Percentiles rank a stretch among this genome's conserved stretches.
Conservation (phyloP, 1,140 invertebrate genomes). For the Drosophila equinoxialis region DNA sequence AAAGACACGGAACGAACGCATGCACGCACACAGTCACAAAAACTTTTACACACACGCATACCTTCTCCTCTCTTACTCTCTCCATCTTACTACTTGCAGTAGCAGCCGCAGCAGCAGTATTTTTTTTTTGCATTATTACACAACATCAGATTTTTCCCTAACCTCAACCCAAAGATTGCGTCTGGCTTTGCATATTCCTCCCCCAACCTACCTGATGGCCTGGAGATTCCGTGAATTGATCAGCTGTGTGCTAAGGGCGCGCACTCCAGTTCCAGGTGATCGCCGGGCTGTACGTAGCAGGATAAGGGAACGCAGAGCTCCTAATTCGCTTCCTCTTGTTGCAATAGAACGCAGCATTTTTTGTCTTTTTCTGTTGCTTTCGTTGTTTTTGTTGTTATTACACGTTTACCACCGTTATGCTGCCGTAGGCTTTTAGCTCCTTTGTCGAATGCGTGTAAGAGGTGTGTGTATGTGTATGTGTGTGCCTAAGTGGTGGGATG, state of each 20-base stretch:
- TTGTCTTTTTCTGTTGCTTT: conserved; percentile 48
- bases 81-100: background rate
- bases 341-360: conserved; percentile 87
- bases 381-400: conserved; percentile 14
- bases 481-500: background rate
- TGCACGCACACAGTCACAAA: background rate
- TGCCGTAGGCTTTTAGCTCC: conserved; percentile 5
- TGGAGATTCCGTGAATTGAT: conserved; percentile 46
- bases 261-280: conserved; percentile 44
- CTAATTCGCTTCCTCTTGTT: conserved; percentile 85
- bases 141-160: conserved; percentile 67
- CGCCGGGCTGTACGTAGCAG: conserved; percentile 39
- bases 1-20: background rate
- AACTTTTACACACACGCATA: background rate
- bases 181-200: conserved; percentile 6
- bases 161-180: conserved; percentile 58
- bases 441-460: background rate
- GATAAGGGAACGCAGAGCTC: conserved; percentile 55
- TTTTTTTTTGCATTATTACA: conserved; percentile 73
- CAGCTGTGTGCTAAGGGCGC: conserved; percentile 58
- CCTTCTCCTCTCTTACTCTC: background rate
- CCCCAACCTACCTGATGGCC: conserved; percentile 52
- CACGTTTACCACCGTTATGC: conserved; percentile 13
- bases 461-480: background rate
- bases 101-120: conserved; percentile 40